A percentile compares a stretch with the other conserved stretches of the same genome.
phyloP scores from a whole-genome alignment of 53 echinoderm and acorn worm genomes.

The Echinometra lucunter region DNA sequence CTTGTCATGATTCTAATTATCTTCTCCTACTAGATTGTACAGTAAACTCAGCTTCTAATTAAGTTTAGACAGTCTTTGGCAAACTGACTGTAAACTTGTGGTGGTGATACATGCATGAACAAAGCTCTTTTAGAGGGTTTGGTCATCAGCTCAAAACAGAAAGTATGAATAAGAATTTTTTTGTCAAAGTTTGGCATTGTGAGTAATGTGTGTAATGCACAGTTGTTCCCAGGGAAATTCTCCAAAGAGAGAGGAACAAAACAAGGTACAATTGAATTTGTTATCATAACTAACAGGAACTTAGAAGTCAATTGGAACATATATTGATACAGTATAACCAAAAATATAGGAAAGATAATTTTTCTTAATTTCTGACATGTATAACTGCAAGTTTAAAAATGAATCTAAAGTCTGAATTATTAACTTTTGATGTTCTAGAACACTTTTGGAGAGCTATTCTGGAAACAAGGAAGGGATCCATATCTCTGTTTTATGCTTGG shows the following conservation, averaged over 20 bases:
- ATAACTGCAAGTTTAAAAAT: neutral
- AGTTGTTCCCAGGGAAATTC: neutral
- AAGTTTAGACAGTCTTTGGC: neutral
- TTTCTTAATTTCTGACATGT: neutral
- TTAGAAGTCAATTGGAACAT: neutral
- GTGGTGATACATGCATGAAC: neutral
- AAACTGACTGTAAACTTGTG: neutral
- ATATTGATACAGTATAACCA: neutral
- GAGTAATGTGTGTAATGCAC: slow-evolving; percentile 3
- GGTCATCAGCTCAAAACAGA: slow-evolving; percentile 13
- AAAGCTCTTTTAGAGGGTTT: slow-evolving; percentile 2
- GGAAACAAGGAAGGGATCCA: neutral
- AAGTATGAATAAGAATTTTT: slow-evolving; percentile 17
- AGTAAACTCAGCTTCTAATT: neutral
- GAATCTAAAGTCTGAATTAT: neutral
- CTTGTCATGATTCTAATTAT: slow-evolving; percentile 16
- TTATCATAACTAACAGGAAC: neutral
- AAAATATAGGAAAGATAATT: neutral
- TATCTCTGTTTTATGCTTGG: neutral
- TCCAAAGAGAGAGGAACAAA: neutral
- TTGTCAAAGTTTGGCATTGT: neutral
- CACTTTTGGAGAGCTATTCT: neutral
- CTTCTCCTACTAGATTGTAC: neutral
- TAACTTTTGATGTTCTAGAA: neutral
- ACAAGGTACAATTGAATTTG: neutral